phyloP scores from a whole-genome alignment of 2,888 invertebrate species.

The Flabesymbios commensalis region DNA sequence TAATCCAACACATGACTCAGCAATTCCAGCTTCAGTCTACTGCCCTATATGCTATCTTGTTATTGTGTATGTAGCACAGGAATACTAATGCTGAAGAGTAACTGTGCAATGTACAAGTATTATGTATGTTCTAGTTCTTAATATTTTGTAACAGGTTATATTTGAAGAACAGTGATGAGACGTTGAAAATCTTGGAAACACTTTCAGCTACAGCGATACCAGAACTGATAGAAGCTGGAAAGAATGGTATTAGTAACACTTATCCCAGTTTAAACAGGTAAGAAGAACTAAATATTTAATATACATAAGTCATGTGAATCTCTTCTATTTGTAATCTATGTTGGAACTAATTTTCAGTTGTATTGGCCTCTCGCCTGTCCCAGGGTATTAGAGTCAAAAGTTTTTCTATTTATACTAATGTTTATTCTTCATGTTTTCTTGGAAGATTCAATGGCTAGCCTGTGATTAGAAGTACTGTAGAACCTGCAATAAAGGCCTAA shows the following conservation, averaged over 20 bases:
- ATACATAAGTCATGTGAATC: background rate
- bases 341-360: too few species aligned
- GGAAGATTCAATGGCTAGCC: too few species aligned
- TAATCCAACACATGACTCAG: too few species aligned
- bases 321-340: background rate
- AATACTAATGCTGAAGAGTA: slow-evolving; percentile 1
- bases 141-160: slow-evolving; percentile 37
- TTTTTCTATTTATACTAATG: too few species aligned
- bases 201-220: slow-evolving; percentile 50
- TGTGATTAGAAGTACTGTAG: too few species aligned
- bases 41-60: background rate
- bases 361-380: too few species aligned
- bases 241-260: slow-evolving; percentile 42
- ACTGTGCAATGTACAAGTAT: background rate
- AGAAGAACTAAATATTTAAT: background rate
- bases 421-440: too few species aligned
- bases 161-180: slow-evolving; percentile 43
- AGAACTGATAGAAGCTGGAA: slow-evolving; percentile 49
- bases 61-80: background rate
- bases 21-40: too few species aligned
- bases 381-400: too few species aligned
- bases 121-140: background rate
- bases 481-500: too few species aligned
- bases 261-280: slow-evolving; percentile 45
- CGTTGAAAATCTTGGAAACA: slow-evolving; percentile 45